phyloP scores from a whole-genome alignment of 2,113 vertebrate species.

The Herpetotheres cachinnans region DNA sequence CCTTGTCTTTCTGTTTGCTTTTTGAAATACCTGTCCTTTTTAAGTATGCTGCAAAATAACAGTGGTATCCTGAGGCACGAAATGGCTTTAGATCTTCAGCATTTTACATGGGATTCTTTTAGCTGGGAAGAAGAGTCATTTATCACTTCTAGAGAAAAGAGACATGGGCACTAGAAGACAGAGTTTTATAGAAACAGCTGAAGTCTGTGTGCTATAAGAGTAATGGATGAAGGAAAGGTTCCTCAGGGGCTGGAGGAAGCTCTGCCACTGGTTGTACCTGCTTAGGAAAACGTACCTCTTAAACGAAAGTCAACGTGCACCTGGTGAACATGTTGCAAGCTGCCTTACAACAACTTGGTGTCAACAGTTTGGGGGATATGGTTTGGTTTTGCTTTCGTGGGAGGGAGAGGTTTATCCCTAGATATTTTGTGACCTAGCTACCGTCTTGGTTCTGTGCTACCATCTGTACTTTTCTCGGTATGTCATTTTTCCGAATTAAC shows the following conservation, averaged over 20 bases:
- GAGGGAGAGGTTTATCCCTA: background rate
- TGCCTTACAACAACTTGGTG: background rate
- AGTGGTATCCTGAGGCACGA: background rate
- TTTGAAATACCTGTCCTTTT: background rate
- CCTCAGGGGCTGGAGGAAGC: background rate
- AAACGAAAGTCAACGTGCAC: accelerated
- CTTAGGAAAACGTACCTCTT: background rate
- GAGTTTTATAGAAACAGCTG: background rate
- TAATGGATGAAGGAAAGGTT: background rate
- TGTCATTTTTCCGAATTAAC: background rate
- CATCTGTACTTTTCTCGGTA: background rate
- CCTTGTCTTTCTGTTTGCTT: background rate
- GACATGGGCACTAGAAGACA: background rate
- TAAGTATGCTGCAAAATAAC: background rate
- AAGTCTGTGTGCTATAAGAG: background rate
- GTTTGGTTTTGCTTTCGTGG: background rate
- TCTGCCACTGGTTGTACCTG: background rate
- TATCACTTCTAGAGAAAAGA: background rate
- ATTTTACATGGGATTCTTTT: background rate
- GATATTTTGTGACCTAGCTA: background rate
- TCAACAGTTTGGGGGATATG: background rate
- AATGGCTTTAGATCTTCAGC: background rate
- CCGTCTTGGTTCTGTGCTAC: accelerated
- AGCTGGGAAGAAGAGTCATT: background rate
- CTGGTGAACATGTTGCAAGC: background rate